Evolutionary conservation across 37 sponge, comb jelly and placozoan species (phyloP), one percentile per base, ranked within the genome.

Genomic region (Dysidea cf. avara): DNA sequence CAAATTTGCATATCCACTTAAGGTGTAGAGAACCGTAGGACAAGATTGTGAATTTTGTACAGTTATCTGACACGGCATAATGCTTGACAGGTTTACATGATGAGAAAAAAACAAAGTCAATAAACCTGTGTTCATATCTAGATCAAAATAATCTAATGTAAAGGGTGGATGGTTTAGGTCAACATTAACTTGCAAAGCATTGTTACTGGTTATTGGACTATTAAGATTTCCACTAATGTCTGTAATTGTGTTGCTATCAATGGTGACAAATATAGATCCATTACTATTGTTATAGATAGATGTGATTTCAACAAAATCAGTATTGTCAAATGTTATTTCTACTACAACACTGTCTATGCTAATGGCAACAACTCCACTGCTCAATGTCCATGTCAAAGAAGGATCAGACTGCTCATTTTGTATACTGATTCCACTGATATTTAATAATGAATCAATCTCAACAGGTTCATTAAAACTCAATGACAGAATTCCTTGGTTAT

Each of bases 391-490:
- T 12, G 83, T 80, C 29, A 75, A 74, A 0, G 68, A 54, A 0
- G 90, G 81, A 0, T 46, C 26, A 1, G 51, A 71, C 12, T 28
- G 38, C 1, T 56, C 50, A 54, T 89, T 75, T 22, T 94, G 95
- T 0, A 94, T 66, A 2, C 58, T 17, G 28, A 94, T 66, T 3
- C 72, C 70, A 2, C 40, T 71, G 69, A 89, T 43, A 20, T 71
- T 71, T 38, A 94, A 51, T n/a, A n/a, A 64, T 13, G 84, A 68
- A 0, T 72, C 33, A 24, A 66, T 37, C 34, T 69, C 47, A 25
- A 89, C 67, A 1, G 95, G 73, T 78, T 94, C 95, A 50, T 79
- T 78, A 83, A 94, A 94, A 0, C 80, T 79, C 21, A 94, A 74
- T 22, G 62, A 34, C 7, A 90, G 66, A 14, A 16, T 39, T 7